phyloP scores from a whole-genome alignment of 2,113 vertebrate genomes.

The Podilymbus podiceps region DNA sequence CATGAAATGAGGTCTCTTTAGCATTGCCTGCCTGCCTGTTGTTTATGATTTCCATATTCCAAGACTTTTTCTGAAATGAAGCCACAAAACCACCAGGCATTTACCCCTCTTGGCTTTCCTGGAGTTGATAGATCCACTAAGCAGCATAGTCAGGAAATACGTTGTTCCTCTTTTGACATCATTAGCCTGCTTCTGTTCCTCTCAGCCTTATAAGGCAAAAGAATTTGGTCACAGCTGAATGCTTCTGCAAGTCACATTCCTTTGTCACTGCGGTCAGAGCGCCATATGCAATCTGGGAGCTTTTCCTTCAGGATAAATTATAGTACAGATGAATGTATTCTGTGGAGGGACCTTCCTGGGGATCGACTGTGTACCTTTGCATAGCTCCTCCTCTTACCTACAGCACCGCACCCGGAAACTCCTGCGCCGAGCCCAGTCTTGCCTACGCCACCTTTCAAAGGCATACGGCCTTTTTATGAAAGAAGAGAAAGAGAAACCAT shows the following conservation, averaged over 20 bases:
- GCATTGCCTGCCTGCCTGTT: neutral
- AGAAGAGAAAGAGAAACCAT: neutral
- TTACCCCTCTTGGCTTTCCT: neutral
- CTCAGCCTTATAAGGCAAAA: slow-evolving; percentile 51
- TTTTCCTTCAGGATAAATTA: neutral
- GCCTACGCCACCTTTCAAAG: neutral
- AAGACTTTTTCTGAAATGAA: slow-evolving; percentile 49
- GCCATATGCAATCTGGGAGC: neutral
- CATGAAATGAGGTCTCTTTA: neutral
- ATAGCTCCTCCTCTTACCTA: neutral
- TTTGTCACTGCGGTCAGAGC: neutral
- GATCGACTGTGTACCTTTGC: neutral
- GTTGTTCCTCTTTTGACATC: neutral
- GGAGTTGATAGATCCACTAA: neutral
- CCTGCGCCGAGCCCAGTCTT: neutral
- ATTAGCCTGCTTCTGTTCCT: neutral
- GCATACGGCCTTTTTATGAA: neutral
- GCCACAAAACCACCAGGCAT: slow-evolving; percentile 33
- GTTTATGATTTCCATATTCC: slow-evolving; percentile 34
- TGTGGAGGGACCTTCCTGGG: neutral
- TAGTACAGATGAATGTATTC: neutral
- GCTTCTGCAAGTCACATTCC: neutral
- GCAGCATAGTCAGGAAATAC: neutral
- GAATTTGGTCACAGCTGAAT: neutral
- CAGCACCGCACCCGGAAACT: neutral